Base-by-base conservation (phyloP, 2,797 vertebrate species). In the Lithobates pipiens region DNA sequence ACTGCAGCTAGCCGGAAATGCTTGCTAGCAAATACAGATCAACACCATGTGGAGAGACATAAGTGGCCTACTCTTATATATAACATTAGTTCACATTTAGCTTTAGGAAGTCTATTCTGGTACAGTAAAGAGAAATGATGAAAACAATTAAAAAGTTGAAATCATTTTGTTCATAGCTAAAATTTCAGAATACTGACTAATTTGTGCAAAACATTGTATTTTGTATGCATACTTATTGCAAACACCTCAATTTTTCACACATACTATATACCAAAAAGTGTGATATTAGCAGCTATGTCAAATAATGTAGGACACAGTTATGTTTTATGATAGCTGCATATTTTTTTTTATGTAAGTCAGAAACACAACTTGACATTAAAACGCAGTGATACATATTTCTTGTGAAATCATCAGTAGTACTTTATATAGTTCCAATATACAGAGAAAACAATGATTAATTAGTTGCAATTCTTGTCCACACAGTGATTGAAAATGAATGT, bases 291-390 rank as follows among this genome's bases (percentile, higher is more conserved):
- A 93, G 92, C 91, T 89, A 94, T 92, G 88, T 80, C 91, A 83
- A 92, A 95, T 93, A 93, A 95, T 84, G 84, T 96, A 95, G 95
- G 94, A 96, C 94, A 92, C 96, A 97, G 93, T 95, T 94, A 91
- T 93, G 92, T 94, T 90, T 94, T 95, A 94, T 89, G 72, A 84
- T 85, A 92, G 91, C 89, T 89, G 69, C 50, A 91, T 93, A 96
- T 91, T 91, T 65, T 0, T 91, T 91, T 65, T 0, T 90, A 90
- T 91, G 93, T 89, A 91, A 91, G 91, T 93, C 0, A 0, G 90
- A 83, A 92, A 94, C 93, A 94, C 86, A 89, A 84, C 85, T 82
- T 86, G 80, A 89, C 90, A 96, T 95, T 95, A 94, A 95, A 95
- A 94, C 93, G 93, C 91, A 92, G 93, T 92, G 92, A 79, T 92